Base-by-base conservation (phyloP, 2,888 invertebrate genomes). In the Synergus umbraculus region DNA sequence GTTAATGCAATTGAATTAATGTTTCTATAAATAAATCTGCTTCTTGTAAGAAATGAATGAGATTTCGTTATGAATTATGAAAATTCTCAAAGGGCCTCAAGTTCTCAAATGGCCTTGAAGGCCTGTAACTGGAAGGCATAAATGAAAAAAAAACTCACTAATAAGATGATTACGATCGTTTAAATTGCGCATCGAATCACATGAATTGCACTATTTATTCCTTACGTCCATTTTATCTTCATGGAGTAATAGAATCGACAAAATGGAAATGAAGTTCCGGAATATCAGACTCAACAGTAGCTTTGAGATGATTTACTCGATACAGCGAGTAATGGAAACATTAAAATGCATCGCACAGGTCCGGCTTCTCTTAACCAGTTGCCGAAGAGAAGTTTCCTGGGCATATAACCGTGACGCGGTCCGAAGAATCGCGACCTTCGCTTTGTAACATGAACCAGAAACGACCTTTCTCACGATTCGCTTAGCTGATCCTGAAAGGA, bases 401-500 rank as follows among this genome's bases (percentile, higher is more conserved):
- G 37, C 22, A 37, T 73, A 54, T 49, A 73, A 73, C 73, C 37
- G 22, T 73, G 54, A 73, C 73, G 41, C 18, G 54, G 54, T 73
- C 73, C 54, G 54, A 73, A 73, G 41, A 54, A 41, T 73, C 73
- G 54, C 77, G 77, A 77, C 77, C 67, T 67, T 79, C 79, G 79
- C 63, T 54, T 65, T 37, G 63, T 66, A 60, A n/a, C 43, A 60
- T 44, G 60, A 76, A 49, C 69, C 43, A 63, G 69, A 67, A 79
- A 77, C 79, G 77, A 77, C 76, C 79, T 81, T 54, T 79, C 76
- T 78, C 79, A 76, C 78, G 76, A 73, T 69, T 79, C 73, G 76
- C 67, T 73, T 58, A 41, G 37, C 54, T 54, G 73, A 73, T 37
- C 37, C 29, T 73, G n/a, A 73, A 37, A 54, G 49, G 73, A 73